A percentile compares a stretch with the other conserved stretches of the same genome.
Evolutionary conservation across 2,113 vertebrate species (phyloP).

Genomic region (Pyrgilauda ruficollis): DNA sequence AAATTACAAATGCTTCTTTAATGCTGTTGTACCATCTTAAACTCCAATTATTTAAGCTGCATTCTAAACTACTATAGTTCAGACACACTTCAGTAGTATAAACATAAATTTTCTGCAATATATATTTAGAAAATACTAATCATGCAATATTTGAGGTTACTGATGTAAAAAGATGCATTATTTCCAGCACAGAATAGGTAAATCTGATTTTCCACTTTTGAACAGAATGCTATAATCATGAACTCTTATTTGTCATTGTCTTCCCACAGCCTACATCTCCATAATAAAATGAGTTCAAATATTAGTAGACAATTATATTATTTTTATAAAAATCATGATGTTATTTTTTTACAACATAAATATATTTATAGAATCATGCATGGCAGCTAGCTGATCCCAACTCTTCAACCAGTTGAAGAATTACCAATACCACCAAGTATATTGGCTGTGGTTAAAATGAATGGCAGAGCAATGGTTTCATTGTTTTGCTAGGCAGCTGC

Average conservation of each 20-base stretch:
- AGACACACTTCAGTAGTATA: not conserved
- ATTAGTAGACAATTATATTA: not conserved
- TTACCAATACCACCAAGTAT: not conserved
- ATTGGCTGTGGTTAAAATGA: not conserved
- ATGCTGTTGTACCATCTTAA: not conserved
- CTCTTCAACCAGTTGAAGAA: not conserved
- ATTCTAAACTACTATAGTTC: not conserved
- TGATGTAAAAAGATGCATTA: slow-evolving; percentile 5
- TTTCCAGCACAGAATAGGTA: not conserved
- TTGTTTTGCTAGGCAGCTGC: not conserved
- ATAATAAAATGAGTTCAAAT: not conserved
- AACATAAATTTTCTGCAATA: not conserved
- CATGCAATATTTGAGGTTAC: not conserved
- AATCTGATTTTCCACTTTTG: slow-evolving; percentile 10
- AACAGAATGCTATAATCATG: not conserved
- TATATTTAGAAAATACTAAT: not conserved
- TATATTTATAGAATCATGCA: not conserved
- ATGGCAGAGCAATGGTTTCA: not conserved
- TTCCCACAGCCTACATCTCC: not conserved
- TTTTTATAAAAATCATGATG: not conserved
- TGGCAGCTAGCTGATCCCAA: not conserved
- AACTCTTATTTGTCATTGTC: not conserved
- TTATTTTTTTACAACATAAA: not conserved
- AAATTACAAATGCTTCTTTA: not conserved
- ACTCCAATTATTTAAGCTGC: not conserved